Base-by-base conservation (phyloP, 2,888 invertebrate genomes). In the Sturmia bella region DNA sequence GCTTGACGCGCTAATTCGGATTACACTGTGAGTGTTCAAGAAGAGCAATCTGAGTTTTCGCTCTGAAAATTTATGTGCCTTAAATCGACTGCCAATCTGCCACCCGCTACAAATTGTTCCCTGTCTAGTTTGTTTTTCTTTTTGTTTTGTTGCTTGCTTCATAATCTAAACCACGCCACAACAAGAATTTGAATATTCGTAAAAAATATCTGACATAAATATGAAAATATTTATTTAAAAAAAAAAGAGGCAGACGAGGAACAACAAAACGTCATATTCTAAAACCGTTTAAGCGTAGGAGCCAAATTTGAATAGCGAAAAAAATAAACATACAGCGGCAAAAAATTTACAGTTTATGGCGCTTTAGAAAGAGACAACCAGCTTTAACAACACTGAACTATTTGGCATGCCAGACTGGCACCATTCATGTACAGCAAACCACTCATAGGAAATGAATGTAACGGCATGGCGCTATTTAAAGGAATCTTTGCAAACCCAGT, bases 371-470 rank as follows among this genome's bases (percentile, higher is more conserved):
- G 21, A 52, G 37, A 24, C 13, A n/a, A 19, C 6, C 54, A 24
- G 19, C 41, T 13, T 32, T 21, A 50, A 52, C 54, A 79, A 54
- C 21, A 45, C 45, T 11, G 43, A 57, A 64, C 45, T 27, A 56
- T 50, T 80, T 80, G 75, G 56, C 80, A 52, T 80, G 57, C 21
- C 74, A 57, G 74, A 69, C 74, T 69, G 80, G 74, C 79, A 80
- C 79, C 63, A 27, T 27, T 63, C 61, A 50, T 19, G 21, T 19
- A 64, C 64, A 56, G n/a, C n/a, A n/a, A n/a, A n/a, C n/a, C n/a
- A 24, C n/a, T 74, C 9, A 63, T 7, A 5, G 2, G 13, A n/a
- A 27, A 41, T 52, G 0, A 12, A 21, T 9, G 3, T 9, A 24
- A 4, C 21, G 7, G 13, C 11, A 12, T 15, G 11, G 17, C 9